A percentile compares a stretch with the other conserved stretches of the same genome.
Conservation (phyloP, 2,797 vertebrate species). For the Sparidentex hasta region DNA sequence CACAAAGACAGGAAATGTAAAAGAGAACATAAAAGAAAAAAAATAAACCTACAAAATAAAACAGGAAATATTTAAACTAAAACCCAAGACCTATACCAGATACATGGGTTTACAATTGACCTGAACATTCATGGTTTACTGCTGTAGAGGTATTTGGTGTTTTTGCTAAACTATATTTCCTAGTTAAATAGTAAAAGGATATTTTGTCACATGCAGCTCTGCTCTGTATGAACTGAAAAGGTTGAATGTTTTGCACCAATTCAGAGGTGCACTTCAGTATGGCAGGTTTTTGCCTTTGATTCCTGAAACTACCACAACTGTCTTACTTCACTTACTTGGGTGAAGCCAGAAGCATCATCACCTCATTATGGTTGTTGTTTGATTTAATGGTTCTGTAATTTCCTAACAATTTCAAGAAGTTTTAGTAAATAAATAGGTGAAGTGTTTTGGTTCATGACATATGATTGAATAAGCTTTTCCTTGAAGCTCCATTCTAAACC, state of each 20-base stretch:
- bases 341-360: background rate
- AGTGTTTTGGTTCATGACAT: background rate
- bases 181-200: background rate
- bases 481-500: background rate
- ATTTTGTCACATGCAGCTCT: conserved; percentile 3
- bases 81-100: no score
- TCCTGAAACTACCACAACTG: background rate
- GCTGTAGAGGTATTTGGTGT: no score
- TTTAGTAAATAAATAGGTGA: background rate
- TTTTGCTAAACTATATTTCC: background rate
- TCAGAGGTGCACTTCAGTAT: background rate
- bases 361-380: background rate
- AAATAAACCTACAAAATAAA: no score
- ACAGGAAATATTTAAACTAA: no score
- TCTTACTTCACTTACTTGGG: background rate
- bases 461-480: background rate
- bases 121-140: background rate
- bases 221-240: background rate
- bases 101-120: background rate
- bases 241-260: background rate
- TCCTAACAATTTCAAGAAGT: background rate
- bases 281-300: background rate
- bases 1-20: no score
- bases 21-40: no score
- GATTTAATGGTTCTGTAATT: background rate